phyloP scores from a whole-genome alignment of 2,888 invertebrate species.

The Cecidostiba fungosa region DNA sequence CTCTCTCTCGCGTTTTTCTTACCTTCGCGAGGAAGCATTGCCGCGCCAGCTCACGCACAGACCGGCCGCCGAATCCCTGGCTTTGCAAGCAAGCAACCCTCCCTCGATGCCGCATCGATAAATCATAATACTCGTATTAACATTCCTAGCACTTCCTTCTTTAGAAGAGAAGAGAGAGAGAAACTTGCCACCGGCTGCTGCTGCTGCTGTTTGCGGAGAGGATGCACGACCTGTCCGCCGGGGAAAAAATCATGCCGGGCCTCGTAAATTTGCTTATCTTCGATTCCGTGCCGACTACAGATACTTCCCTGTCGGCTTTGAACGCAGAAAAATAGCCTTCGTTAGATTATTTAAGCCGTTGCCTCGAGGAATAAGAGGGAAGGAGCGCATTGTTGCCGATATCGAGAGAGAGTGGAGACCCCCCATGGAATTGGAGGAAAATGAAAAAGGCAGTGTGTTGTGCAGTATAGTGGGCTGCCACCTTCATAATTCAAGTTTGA shows the following conservation, averaged over 20 bases:
- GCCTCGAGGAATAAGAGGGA: not conserved
- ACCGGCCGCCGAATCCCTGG: slow-evolving; percentile 62
- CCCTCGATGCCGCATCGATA: slow-evolving; percentile 76
- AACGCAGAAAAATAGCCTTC: slow-evolving; percentile 13
- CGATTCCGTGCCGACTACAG: slow-evolving; percentile 31
- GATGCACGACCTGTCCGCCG: slow-evolving; percentile 70
- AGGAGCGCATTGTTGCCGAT: not conserved
- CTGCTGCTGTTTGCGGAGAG: slow-evolving; percentile 50
- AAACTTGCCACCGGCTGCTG: slow-evolving; percentile 20
- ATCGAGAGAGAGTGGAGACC: not conserved
- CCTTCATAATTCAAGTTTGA: slow-evolving; percentile 14
- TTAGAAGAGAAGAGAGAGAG: slow-evolving; percentile 45
- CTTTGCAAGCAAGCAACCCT: slow-evolving; percentile 63
- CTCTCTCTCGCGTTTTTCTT: slow-evolving; percentile 1
- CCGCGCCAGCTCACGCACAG: slow-evolving; percentile 49
- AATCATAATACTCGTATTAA: slow-evolving; percentile 79
- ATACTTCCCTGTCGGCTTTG: not conserved
- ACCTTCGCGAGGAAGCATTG: not conserved
- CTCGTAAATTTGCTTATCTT: slow-evolving; percentile 60
- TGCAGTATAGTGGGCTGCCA: not conserved
- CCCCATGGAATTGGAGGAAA: slow-evolving; percentile 4
- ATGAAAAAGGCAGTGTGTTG: slow-evolving; percentile 27
- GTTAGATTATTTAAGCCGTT: slow-evolving; percentile 33
- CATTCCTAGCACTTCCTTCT: slow-evolving; percentile 77
- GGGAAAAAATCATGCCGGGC: not conserved